Percentiles rank a stretch among this genome's conserved stretches.
Conservation (phyloP, 2,797 vertebrate genomes). For the Thunnus albacares region DNA sequence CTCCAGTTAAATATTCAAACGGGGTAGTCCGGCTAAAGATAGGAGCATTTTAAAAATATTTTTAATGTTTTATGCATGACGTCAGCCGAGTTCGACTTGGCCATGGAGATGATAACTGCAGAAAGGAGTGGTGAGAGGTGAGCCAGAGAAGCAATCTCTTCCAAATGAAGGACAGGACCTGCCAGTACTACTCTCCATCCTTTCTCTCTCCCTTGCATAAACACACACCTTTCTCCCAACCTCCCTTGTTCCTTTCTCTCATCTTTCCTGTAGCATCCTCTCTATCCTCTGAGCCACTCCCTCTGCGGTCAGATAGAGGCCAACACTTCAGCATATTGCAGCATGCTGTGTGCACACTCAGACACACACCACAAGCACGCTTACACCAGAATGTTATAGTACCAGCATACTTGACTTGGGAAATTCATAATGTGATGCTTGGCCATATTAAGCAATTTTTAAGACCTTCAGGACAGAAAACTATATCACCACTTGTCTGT, state of each 20-base stretch:
- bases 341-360: conserved; percentile 66
- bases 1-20: conserved; percentile 1
- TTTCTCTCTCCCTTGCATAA: conserved; percentile 24
- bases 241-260: conserved; percentile 49
- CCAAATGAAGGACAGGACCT: conserved; percentile 59
- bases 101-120: conserved; percentile 56
- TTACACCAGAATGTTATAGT: conserved; percentile 16
- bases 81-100: conserved; percentile 46
- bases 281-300: conserved; percentile 76
- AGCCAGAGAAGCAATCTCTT: conserved; percentile 64
- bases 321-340: conserved; percentile 80
- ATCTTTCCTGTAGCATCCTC: conserved; percentile 64
- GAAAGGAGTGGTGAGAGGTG: conserved; percentile 49
- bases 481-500: not conserved
- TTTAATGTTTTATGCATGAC: conserved; percentile 47
- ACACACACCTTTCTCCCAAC: conserved; percentile 38
- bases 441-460: not conserved
- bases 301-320: conserved; percentile 85
- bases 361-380: conserved; percentile 50
- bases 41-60: not conserved
- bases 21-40: conserved; percentile 1
- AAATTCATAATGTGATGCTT: not conserved
- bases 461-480: conserved; percentile 9
- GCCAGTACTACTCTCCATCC: conserved; percentile 56
- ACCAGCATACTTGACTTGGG: conserved; percentile 11